Base-by-base conservation (phyloP, 2,888 invertebrate species). In the Melikaiella ostensackeni region DNA sequence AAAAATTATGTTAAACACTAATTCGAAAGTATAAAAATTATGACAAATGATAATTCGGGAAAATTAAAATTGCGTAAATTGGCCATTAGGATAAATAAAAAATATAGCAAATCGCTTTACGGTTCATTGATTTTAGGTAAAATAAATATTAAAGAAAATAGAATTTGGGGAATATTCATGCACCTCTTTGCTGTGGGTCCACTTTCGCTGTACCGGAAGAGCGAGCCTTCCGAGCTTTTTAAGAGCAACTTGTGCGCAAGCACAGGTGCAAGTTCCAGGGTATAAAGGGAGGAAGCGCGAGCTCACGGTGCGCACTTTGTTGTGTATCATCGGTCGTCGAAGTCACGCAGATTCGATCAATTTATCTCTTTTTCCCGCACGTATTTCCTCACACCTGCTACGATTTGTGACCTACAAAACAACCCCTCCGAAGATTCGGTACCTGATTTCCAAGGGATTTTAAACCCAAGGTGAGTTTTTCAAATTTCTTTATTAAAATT, bases 241-340 rank as follows among this genome's bases (percentile, higher is more conserved):
- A 74, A 74, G 74, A 77, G 74, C 74, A 76, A 76, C 78, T 79
- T 84, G 82, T 88, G 88, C 88, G 88, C 88, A 88, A 88, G 88
- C 88, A 88, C 88, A 88, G 88, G 88, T 88, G 85, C 86, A 88
- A 88, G 85, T 87, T 88, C 86, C 87, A 84, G 86, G 87, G 88
- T 88, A 88, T 88, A 88, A 88, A 88, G 88, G 86, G 88, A 85
- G 85, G 88, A 86, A 86, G 87, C 87, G 82, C 85, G 84, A 82
- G 86, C 86, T 84, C 85, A 82, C 86, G 82, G 85, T 86, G 88
- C 87, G 88, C 88, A 88, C 85, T 88, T 88, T 88, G 88, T 88
- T 87, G 86, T 88, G 88, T 85, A 86, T 86, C 86, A 77, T 73
- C 59, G 75, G 77, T 79, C 64, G 63, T 77, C 59, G 75, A 66